Evolutionary conservation across 2,888 invertebrate genomes (phyloP), one percentile per base, ranked within the genome.

Genomic region (Chironomus riparius): DNA sequence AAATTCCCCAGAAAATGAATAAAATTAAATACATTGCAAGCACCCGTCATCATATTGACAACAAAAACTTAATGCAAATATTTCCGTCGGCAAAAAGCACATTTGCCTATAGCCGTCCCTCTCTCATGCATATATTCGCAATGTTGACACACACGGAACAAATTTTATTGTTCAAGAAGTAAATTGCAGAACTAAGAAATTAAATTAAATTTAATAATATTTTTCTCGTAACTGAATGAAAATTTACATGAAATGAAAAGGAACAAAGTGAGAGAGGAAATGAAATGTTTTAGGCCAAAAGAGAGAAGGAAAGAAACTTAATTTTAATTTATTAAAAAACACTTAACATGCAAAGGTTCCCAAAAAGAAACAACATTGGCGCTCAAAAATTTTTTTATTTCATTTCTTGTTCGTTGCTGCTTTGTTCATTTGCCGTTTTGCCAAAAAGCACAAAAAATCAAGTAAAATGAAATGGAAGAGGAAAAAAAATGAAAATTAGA

Each of bases 241-340:
- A 38, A 38, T 10, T 38, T 38, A 38, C 38, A 38, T 38, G 38
- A 4, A 38, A 38, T 38, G 38, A 38, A 38, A 38, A n/a, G 15
- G 3, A 56, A 15, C 3, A 15, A 50, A 15, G 13, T 50, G 15
- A 50, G 50, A 56, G 56, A 56, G 18, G 56, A 56, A 56, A 18
- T 15, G 18, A 56, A 15, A 56, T 56, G 56, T 56, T 38, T 10
- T 38, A 38, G 38, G 7, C 38, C 38, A 38, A 38, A 38, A 18
- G 56, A 56, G 18, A 56, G 6, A 56, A 56, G 28, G 21, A 47
- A 22, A 18, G 22, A 50, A 65, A 73, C 38, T 70, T 73, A 73
- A 65, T 62, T 73, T 73, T 62, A 73, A 73, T 73, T 73, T 73
- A 73, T 73, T 73, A 73, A 73, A 73, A 73, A 73, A 65, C 73